Percentiles rank a stretch among this genome's conserved stretches.
Evolutionary conservation across 2,888 invertebrate species (phyloP).

Genomic region (Ormyrus pomaceus): DNA sequence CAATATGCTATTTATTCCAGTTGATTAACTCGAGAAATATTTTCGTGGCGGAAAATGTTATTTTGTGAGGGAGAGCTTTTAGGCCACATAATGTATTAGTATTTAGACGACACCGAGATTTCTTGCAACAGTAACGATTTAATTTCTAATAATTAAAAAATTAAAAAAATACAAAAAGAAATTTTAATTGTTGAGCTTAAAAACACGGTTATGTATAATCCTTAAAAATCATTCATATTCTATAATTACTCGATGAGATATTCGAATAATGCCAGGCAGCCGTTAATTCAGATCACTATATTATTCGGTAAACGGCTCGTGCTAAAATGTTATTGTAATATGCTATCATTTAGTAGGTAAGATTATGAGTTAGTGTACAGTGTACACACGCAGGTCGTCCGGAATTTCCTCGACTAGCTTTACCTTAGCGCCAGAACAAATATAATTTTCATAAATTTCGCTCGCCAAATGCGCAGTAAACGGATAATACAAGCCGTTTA

Average conservation of each 20-base stretch:
- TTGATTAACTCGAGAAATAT: too few relatives aligned
- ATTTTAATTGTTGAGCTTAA: too few relatives aligned
- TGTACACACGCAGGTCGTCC: background rate
- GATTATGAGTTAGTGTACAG: slow-evolving; percentile 48
- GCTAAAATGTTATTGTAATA: slow-evolving; percentile 54
- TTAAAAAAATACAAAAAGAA: too few relatives aligned
- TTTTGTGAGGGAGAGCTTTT: too few relatives aligned
- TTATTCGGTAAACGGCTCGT: slow-evolving; percentile 42
- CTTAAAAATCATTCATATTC: too few relatives aligned
- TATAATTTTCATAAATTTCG: slow-evolving; percentile 53
- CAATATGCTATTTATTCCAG: too few relatives aligned
- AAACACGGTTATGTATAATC: too few relatives aligned
- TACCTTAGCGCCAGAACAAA: slow-evolving; percentile 21
- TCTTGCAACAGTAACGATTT: too few relatives aligned
- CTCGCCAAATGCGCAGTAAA: slow-evolving; percentile 1
- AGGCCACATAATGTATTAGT: too few relatives aligned
- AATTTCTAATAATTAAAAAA: too few relatives aligned
- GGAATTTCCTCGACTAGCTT: slow-evolving; percentile 18
- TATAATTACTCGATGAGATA: background rate
- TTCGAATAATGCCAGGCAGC: slow-evolving; percentile 23
- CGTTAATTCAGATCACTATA: slow-evolving; percentile 29
- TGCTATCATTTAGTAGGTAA: slow-evolving; percentile 40
- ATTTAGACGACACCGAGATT: too few relatives aligned
- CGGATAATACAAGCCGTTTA: slow-evolving; percentile 6
- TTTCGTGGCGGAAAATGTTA: too few relatives aligned